Evolutionary conservation across 2,797 vertebrate genomes (phyloP), one percentile per base, ranked within the genome.

Genomic region (Anguilla obscura): DNA sequence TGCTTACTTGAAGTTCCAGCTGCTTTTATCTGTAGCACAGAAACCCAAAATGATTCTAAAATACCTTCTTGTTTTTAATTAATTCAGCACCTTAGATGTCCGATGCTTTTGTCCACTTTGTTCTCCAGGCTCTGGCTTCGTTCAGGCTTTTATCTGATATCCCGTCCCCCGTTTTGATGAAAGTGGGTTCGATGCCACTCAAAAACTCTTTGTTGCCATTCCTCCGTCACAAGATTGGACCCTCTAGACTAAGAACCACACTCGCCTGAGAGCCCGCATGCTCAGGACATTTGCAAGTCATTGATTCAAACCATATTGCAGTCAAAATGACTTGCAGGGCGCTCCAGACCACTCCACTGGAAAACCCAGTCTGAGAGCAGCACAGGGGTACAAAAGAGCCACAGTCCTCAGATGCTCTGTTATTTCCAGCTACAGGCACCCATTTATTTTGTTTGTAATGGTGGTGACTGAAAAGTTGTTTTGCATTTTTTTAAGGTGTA

Each of bases 71-170:
- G 87, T 86, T 91, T 89, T 90, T 91, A 93, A 93, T 94, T 91
- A 94, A 95, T 94, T 94, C 93, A 93, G 89, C 94, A 95, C 94
- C 95, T 96, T 91, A 96, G 96, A 97, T 96, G 95, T 96, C 93
- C 93, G 92, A 93, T 93, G 92, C 91, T 91, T 92, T 90, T 92
- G 91, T 94, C 92, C 92, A 95, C 96, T 96, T 96, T 96, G 95
- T 96, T 96, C 92, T 94, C 93, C 89, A 79, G 93, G 91, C 94
- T 93, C 89, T 93, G 93, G 92, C 91, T 92, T 94, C 90, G 92
- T 86, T 91, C 87, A 83, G 89, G 93, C 96, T 97, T 97, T 97
- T 96, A 97, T 97, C 96, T 95, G 96, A 95, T 95, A 94, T 95
- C 93, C 93, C 95, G 92, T 95, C 92, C 87, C 50, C 56, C 10